phyloP scores from a whole-genome alignment of 2,113 vertebrate species.

The Camarhynchus parvulus region DNA sequence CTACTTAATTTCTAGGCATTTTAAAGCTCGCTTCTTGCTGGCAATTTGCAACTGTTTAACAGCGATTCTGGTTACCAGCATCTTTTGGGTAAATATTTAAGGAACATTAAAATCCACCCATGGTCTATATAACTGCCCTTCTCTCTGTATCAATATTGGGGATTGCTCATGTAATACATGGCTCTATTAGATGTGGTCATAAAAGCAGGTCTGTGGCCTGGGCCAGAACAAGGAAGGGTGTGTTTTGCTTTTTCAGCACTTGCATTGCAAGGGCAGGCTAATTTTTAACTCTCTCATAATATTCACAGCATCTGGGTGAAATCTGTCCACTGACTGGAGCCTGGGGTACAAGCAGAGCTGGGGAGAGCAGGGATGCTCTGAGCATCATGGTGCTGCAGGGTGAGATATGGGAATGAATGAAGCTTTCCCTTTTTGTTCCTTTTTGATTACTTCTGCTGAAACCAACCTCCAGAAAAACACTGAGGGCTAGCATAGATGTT shows the following conservation, averaged over 20 bases:
- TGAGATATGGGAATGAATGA: background rate
- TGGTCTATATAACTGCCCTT: background rate
- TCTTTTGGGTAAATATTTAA: background rate
- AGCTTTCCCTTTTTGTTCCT: background rate
- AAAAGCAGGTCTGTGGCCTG: background rate
- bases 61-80: accelerated
- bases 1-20: background rate
- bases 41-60: background rate
- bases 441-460: background rate
- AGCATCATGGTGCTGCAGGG: background rate
- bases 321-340: background rate
- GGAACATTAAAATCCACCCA: background rate
- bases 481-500: accelerated
- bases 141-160: background rate
- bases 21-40: background rate
- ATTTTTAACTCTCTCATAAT: background rate
- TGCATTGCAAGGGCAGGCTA: background rate
- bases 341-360: background rate
- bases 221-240: background rate
- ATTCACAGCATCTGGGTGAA: background rate
- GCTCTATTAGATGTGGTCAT: background rate
- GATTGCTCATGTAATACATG: background rate
- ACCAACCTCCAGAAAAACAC: background rate
- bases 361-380: background rate
- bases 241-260: background rate